These are phyloP conservation scores for Thecocarcelia acutangulata DNA, from an alignment of 2,888 invertebrate genomes.

Conservation along the genomic window DNA sequence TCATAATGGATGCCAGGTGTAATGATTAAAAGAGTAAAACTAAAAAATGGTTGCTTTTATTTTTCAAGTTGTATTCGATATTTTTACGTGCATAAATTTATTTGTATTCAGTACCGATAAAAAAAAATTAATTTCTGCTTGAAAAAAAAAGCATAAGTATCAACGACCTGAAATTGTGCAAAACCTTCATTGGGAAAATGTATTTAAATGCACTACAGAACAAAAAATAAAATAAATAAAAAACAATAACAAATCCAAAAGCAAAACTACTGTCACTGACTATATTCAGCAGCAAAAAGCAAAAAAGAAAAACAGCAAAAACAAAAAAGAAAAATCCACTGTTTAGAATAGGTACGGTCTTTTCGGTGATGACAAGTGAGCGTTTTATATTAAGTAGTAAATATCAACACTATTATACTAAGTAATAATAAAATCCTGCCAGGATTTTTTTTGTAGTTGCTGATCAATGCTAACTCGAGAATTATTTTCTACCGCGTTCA, in stretches of 20 bases:
- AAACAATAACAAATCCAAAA: not conserved
- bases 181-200: slow-evolving; percentile 45
- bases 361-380: no score
- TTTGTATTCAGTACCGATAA: not conserved
- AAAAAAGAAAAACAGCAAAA: no score
- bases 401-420: no score
- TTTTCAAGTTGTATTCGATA: not conserved
- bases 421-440: no score
- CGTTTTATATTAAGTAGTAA: no score
- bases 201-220: not conserved
- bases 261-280: slow-evolving; percentile 24
- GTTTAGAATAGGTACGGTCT: no score
- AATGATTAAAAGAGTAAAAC: slow-evolving; percentile 43
- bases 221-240: no score
- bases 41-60: slow-evolving; percentile 43
- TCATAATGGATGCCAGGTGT: slow-evolving; percentile 59
- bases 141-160: slow-evolving; percentile 54
- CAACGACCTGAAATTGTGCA: slow-evolving; percentile 65
- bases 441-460: no score
- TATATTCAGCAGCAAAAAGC: not conserved
- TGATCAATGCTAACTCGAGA: no score
- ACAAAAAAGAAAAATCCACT: no score
- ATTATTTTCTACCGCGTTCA: no score
- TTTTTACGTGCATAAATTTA: not conserved
- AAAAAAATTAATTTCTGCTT: not conserved